Evolutionary conservation across 1,140 invertebrate species (phyloP).

Genomic region (Tetranychus urticae): DNA sequence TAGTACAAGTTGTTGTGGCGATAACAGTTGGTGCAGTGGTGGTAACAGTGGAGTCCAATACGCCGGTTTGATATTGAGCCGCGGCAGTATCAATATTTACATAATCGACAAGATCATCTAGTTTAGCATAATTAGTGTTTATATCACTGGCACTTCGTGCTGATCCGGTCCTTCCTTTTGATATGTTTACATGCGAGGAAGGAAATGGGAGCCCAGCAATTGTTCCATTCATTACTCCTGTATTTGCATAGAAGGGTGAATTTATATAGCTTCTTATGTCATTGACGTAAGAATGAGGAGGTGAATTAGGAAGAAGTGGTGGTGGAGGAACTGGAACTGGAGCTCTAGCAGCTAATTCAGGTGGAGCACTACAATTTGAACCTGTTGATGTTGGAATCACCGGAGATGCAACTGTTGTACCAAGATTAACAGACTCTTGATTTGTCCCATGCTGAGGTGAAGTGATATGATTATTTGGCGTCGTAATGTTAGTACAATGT

Average conservation of each 20-base stretch:
- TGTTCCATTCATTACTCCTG: background rate
- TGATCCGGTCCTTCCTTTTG: background rate
- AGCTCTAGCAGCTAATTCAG: background rate
- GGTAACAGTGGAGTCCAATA: background rate
- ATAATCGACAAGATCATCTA: conserved; percentile 18
- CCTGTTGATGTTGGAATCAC: background rate
- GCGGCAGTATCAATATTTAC: conserved; percentile 3
- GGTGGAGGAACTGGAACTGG: background rate
- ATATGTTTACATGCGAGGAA: background rate
- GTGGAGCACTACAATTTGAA: background rate
- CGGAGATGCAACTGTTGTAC: background rate
- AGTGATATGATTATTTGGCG: background rate
- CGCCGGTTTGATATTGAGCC: background rate
- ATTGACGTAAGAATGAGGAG: background rate
- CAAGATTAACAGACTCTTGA: background rate
- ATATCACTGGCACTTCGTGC: conserved; percentile 12
- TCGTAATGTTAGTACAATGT: conserved; percentile 1
- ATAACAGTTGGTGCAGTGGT: background rate
- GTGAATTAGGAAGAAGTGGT: background rate
- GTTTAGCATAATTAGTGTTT: conserved; percentile 26
- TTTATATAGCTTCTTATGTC: background rate
- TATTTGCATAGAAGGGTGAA: conserved; percentile 3
- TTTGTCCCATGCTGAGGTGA: background rate
- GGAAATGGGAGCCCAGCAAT: background rate
- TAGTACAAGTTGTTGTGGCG: background rate